These are phyloP conservation scores for Gymnopithys bicolor DNA, from an alignment of 2,797 vertebrate genomes.

Conservation along the genomic window DNA sequence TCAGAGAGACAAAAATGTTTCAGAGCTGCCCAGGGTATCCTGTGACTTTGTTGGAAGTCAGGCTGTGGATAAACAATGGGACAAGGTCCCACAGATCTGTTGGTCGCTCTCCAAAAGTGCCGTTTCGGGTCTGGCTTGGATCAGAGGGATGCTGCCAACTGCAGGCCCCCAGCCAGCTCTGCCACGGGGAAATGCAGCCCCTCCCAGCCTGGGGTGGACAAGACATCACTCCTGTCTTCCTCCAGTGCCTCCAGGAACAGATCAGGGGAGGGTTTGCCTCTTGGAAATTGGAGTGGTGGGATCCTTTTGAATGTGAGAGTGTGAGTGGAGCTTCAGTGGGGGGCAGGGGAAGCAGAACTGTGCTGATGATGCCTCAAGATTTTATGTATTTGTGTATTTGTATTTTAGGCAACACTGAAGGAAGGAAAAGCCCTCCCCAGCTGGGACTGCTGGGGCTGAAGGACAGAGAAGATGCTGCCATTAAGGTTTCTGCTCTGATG, in stretches of 20 bases:
- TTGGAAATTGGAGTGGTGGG: neutral
- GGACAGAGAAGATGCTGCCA: accelerated
- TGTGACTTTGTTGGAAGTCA: neutral
- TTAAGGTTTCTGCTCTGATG: neutral
- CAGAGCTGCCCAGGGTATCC: accelerated
- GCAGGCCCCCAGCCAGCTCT: neutral
- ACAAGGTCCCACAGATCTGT: neutral
- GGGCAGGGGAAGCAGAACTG: neutral
- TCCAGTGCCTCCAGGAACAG: neutral
- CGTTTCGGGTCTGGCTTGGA: neutral
- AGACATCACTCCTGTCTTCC: neutral
- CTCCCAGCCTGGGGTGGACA: neutral
- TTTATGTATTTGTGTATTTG: too few species aligned
- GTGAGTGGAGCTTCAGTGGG: accelerated
- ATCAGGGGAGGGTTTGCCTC: neutral
- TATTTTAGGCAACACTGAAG: neutral
- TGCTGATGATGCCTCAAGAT: too few species aligned
- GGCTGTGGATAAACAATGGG: neutral
- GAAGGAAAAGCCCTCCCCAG: neutral
- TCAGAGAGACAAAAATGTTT: neutral
- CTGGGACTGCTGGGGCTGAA: neutral
- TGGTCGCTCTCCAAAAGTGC: neutral
- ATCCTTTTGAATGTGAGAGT: neutral
- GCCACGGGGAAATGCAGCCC: neutral
- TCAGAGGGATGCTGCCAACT: neutral